Evolutionary conservation across 2,797 vertebrate genomes (phyloP).

Genomic region (Tenualosa ilisha): DNA sequence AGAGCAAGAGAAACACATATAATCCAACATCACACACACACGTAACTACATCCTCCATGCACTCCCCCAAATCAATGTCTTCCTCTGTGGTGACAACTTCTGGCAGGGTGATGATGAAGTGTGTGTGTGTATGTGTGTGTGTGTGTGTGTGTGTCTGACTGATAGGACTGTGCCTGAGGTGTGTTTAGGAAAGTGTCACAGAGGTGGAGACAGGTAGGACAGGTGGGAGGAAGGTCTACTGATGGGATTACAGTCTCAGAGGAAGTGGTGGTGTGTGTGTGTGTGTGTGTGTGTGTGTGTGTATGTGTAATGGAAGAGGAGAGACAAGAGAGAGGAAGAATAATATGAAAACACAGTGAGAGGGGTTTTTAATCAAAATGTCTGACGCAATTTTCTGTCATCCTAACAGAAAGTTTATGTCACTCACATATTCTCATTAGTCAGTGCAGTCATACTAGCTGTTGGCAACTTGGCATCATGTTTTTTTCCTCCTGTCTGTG

Average conservation of each 20-base stretch:
- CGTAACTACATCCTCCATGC: neutral
- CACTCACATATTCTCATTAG: neutral
- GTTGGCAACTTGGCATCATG: neutral
- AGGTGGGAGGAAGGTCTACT: neutral
- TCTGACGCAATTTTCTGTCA: neutral
- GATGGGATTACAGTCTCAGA: slow-evolving; percentile 27
- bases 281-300: slow-evolving; percentile 1
- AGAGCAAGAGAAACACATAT: neutral
- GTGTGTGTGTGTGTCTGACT: slow-evolving; percentile 5
- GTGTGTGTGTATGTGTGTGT: neutral
- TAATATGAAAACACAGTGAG: too few species aligned
- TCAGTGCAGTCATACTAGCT: neutral
- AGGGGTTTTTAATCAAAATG: neutral
- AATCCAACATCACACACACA: neutral
- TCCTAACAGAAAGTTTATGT: neutral
- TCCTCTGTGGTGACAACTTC: neutral
- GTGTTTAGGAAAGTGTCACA: neutral
- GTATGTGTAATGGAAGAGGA: too few species aligned
- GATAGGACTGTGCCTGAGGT: neutral
- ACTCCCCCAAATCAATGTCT: neutral
- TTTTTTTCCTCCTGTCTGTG: neutral
- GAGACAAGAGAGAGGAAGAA: too few species aligned
- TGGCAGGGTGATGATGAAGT: neutral
- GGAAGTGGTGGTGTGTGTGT: slow-evolving; percentile 51
- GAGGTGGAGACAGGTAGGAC: neutral